A percentile compares a stretch with the other conserved stretches of the same genome.
phyloP scores from a whole-genome alignment of 2,113 vertebrate species.

The Pipra filicauda region DNA sequence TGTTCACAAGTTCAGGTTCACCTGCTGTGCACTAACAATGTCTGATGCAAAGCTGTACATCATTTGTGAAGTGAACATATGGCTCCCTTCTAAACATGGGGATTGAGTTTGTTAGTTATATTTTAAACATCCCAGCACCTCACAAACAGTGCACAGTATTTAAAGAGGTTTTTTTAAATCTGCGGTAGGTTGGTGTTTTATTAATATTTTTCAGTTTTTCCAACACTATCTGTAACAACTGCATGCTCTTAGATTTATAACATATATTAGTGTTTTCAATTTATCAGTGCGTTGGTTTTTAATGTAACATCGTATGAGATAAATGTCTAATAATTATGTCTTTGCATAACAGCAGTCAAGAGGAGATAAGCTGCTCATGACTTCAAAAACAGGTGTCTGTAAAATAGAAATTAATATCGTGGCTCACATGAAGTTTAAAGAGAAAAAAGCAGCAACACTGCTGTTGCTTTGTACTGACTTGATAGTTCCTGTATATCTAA shows the following conservation, averaged over 20 bases:
- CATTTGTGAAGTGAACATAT: slow-evolving; percentile 3
- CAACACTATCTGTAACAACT: not conserved
- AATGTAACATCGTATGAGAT: not conserved
- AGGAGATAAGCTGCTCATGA: not conserved
- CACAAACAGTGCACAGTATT: not conserved
- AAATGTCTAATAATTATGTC: not conserved
- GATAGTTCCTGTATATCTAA: not conserved
- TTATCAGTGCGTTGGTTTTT: not conserved
- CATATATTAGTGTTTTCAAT: not conserved
- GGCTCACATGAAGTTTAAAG: not conserved
- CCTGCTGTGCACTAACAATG: not conserved
- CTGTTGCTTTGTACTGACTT: not conserved
- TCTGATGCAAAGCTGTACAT: not conserved
- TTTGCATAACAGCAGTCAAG: not conserved
- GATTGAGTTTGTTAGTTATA: not conserved
- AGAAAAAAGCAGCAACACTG: not conserved
- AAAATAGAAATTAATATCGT: not conserved
- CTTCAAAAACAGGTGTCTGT: not conserved
- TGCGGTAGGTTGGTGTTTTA: not conserved
- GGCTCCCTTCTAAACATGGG: not conserved
- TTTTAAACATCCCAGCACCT: not conserved
- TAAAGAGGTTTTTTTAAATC: not conserved
- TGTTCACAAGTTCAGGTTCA: slow-evolving; percentile 42
- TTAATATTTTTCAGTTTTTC: not conserved
- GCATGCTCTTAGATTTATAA: not conserved